These are phyloP conservation scores for Cistogaster globosa DNA, from an alignment of 2,888 invertebrate species.

Conservation along the genomic window DNA sequence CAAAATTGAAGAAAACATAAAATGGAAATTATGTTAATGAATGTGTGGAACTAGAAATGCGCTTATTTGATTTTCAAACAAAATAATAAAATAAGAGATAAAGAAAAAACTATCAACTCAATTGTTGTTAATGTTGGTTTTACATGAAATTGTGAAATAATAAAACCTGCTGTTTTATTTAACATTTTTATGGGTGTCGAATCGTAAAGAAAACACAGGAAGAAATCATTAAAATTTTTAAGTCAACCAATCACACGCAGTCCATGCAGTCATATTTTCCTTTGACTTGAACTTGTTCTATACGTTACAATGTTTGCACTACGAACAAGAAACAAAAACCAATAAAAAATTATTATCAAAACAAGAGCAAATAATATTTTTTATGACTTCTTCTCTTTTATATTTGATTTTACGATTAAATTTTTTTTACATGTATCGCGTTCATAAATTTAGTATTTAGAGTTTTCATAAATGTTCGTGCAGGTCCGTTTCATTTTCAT, in stretches of 20 bases:
- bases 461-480: slow-evolving; percentile 43
- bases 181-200: slow-evolving; percentile 66
- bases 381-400: slow-evolving; percentile 47
- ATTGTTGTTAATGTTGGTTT: slow-evolving; percentile 62
- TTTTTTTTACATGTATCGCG: slow-evolving; percentile 16
- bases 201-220: slow-evolving; percentile 46
- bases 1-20: neutral
- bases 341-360: slow-evolving; percentile 59
- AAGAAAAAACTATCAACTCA: slow-evolving; percentile 43
- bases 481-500: neutral
- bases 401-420: slow-evolving; percentile 16
- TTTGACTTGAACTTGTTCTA: neutral
- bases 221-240: slow-evolving; percentile 54
- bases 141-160: slow-evolving; percentile 43
- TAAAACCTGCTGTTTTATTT: slow-evolving; percentile 52
- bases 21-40: neutral
- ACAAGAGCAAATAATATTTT: slow-evolving; percentile 29
- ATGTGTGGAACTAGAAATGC: neutral
- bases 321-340: slow-evolving; percentile 46
- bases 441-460: slow-evolving; percentile 25
- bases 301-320: slow-evolving; percentile 38
- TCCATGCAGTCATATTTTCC: slow-evolving; percentile 1
- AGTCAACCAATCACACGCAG: slow-evolving; percentile 39
- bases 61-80: slow-evolving; percentile 25
- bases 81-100: slow-evolving; percentile 12